Percentiles rank a stretch among this genome's conserved stretches.
Conservation (phyloP, 2,113 vertebrate genomes). For the Cettia cetti region DNA sequence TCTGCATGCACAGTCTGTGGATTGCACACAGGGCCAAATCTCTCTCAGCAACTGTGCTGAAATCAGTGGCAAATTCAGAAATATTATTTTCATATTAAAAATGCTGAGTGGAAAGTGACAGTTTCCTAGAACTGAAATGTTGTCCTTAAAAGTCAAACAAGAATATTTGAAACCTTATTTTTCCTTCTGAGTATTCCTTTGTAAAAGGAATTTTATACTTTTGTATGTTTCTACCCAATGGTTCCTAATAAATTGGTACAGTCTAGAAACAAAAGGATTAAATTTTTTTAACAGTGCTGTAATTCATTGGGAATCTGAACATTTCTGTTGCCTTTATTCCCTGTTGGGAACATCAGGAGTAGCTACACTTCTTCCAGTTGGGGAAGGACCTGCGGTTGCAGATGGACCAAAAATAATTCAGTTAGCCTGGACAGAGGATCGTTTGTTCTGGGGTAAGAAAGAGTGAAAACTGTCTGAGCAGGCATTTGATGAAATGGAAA, state of each 20-base stretch:
- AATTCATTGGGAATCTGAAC: neutral
- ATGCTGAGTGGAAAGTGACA: neutral
- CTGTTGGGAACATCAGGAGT: neutral
- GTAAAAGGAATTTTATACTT: neutral
- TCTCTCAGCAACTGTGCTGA: neutral
- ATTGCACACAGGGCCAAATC: neutral
- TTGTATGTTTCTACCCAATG: neutral
- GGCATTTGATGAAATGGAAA: neutral
- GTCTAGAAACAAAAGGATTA: neutral
- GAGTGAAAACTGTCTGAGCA: neutral
- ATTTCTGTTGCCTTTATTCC: neutral
- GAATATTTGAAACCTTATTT: neutral
- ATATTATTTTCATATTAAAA: neutral
- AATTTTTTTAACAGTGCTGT: neutral
- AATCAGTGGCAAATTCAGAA: neutral
- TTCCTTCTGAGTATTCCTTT: neutral
- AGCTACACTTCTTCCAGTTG: neutral
- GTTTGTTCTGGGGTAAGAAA: neutral
- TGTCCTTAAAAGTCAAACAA: neutral
- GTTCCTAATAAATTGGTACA: neutral
- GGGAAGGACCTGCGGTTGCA: neutral
- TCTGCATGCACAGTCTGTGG: constrained; percentile 42
- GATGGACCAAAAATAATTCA: neutral
- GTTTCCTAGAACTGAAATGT: neutral
- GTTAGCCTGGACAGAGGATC: neutral